Conservation (phyloP, 2,888 invertebrate genomes). For the Philereme transversata region DNA sequence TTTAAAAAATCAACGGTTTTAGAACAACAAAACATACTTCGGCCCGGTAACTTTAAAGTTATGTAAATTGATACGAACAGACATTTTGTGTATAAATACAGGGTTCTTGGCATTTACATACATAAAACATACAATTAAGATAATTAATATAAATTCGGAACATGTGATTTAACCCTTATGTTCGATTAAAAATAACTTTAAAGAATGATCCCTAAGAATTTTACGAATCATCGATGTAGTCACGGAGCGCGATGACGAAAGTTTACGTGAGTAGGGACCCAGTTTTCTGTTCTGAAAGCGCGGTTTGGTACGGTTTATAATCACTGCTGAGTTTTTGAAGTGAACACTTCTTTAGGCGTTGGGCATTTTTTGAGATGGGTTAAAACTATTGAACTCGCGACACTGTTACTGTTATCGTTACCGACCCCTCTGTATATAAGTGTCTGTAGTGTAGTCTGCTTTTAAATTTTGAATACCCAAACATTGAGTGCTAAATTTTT, state of each 20-base stretch:
- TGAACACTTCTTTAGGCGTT: too few relatives aligned
- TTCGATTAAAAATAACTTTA: conserved; percentile 44
- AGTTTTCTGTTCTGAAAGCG: too few relatives aligned
- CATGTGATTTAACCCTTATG: conserved; percentile 50
- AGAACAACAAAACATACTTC: neutral
- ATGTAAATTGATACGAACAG: conserved; percentile 15
- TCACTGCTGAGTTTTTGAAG: too few relatives aligned
- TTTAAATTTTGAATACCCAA: too few relatives aligned
- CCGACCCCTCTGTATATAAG: too few relatives aligned
- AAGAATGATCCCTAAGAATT: conserved; percentile 16
- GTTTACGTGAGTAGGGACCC: neutral
- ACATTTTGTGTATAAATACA: conserved; percentile 8
- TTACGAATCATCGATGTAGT: conserved; percentile 46
- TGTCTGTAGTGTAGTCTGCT: too few relatives aligned
- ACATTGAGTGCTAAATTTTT: too few relatives aligned
- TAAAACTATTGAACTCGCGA: too few relatives aligned
- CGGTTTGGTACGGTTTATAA: too few relatives aligned
- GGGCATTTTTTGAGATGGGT: too few relatives aligned
- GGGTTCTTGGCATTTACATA: conserved; percentile 9
- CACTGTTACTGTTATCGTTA: too few relatives aligned
- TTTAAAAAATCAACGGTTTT: too few relatives aligned
- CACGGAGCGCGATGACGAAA: conserved; percentile 33
- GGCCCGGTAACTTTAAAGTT: conserved; percentile 5
- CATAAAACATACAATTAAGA: conserved; percentile 52
- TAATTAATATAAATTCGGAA: conserved; percentile 49